phyloP scores from a whole-genome alignment of 2,113 vertebrate genomes.

The Quiscalus mexicanus region DNA sequence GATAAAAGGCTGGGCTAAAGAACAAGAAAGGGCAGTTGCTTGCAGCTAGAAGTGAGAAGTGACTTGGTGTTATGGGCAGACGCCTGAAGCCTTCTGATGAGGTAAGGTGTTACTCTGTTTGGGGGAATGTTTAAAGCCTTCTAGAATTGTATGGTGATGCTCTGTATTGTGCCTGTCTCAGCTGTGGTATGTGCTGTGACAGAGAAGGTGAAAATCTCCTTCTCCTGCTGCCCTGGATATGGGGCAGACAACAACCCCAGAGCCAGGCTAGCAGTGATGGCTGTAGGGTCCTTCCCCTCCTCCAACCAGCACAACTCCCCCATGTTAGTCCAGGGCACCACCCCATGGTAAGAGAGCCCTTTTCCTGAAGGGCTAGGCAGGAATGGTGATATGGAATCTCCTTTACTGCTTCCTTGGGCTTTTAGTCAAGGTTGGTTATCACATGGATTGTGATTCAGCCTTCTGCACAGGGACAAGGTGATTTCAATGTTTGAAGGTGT shows the following conservation, averaged over 20 bases:
- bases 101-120: background rate
- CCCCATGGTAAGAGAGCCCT: background rate
- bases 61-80: background rate
- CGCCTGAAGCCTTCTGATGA: background rate
- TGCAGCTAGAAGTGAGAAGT: background rate
- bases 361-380: background rate
- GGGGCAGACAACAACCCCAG: conserved; percentile 68
- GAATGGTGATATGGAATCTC: background rate
- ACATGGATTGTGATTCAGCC: background rate
- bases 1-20: background rate
- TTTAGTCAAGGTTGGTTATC: background rate
- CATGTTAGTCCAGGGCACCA: background rate
- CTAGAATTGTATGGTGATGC: background rate
- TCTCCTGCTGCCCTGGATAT: conserved; percentile 68
- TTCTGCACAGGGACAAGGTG: background rate
- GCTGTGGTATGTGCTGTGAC: background rate
- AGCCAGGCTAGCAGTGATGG: conserved; percentile 26
- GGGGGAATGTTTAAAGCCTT: background rate
- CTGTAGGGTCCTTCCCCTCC: no score
- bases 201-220: conserved; percentile 47
- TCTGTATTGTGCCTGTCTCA: background rate
- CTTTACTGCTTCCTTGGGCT: background rate
- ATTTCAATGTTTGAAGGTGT: background rate
- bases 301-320: background rate
- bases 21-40: background rate